Evolutionary conservation across 2,113 vertebrate species (phyloP).

Genomic region (Campylomormyrus tamandua): DNA sequence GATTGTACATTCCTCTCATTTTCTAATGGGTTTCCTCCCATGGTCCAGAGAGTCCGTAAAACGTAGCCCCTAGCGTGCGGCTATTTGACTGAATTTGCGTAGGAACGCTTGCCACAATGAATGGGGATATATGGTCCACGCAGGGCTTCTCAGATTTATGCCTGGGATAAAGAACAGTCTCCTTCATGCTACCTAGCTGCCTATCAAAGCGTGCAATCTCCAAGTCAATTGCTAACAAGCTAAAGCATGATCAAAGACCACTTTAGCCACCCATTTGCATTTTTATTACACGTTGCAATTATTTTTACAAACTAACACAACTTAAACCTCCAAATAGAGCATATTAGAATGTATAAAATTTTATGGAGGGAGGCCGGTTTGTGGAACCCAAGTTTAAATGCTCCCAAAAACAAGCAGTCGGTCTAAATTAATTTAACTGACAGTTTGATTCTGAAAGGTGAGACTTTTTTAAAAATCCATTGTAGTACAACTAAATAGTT

Average conservation of each 20-base stretch:
- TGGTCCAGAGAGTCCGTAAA: not conserved
- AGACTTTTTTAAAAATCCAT: not conserved
- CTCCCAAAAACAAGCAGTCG: not conserved
- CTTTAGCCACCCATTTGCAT: not conserved
- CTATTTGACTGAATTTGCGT: not conserved
- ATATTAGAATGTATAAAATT: not conserved
- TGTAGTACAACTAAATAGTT: not conserved
- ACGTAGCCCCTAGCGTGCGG: not conserved
- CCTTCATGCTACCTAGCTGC: not conserved
- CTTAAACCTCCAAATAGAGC: not conserved
- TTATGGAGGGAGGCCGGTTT: not conserved
- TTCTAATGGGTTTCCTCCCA: not conserved
- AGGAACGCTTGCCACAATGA: not conserved
- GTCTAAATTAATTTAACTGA: not conserved
- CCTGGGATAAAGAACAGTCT: not conserved
- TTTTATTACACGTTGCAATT: not conserved
- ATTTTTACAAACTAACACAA: not conserved
- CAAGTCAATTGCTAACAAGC: not conserved
- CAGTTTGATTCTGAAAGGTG: not conserved
- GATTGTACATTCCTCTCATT: not conserved
- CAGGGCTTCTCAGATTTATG: not conserved
- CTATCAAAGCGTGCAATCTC: not conserved
- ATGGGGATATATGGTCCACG: not conserved
- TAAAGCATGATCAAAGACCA: not conserved
- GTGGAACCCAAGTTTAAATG: not conserved